Conservation (phyloP, 2,797 vertebrate genomes). For the Delichon dasypus region DNA sequence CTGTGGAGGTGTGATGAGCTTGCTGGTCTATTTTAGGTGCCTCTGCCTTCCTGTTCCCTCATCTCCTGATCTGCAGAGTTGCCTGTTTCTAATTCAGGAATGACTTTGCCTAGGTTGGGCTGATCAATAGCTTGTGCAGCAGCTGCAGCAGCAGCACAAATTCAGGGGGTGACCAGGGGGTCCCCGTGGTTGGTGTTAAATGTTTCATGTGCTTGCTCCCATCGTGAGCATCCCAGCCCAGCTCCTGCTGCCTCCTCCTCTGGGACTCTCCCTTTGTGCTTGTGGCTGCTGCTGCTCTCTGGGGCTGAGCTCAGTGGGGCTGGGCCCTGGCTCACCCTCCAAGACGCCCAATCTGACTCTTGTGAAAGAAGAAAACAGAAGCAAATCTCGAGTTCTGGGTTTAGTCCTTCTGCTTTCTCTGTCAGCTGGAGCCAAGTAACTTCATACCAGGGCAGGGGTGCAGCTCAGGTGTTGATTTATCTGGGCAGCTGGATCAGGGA, state of each 20-base stretch:
- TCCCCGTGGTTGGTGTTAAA: not conserved
- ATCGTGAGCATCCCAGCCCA: not conserved
- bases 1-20: constrained; percentile 47
- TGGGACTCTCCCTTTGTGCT: not conserved
- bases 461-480: not conserved
- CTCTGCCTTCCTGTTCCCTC: not conserved
- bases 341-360: not conserved
- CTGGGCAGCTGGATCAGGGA: not conserved
- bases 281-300: not conserved
- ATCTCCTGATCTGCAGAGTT: not conserved
- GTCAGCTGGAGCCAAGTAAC: not conserved
- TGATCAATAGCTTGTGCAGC: not conserved
- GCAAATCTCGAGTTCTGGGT: not conserved
- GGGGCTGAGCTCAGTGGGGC: accelerated
- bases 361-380: not conserved
- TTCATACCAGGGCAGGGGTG: not conserved
- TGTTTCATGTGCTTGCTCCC: accelerated
- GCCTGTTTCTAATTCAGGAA: not conserved
- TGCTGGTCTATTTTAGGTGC: constrained; percentile 21
- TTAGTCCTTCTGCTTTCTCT: not conserved
- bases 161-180: not conserved
- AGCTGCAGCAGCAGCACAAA: not conserved
- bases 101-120: not conserved
- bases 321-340: not conserved
- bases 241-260: not conserved